phyloP scores from a whole-genome alignment of 2,797 vertebrate genomes.

The Xerus rutilus region DNA sequence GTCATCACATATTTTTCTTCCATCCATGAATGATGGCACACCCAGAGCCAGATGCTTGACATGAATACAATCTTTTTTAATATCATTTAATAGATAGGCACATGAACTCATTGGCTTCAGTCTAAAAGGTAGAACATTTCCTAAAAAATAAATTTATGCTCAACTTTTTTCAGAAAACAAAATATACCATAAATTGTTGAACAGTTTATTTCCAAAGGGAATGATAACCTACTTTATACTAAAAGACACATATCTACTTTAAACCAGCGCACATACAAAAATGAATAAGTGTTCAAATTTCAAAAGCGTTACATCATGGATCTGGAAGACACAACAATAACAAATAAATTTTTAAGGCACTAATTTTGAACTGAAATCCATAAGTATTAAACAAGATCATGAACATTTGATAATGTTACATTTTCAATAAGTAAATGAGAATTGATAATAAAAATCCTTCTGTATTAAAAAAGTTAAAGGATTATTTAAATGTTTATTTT shows the following conservation, averaged over 20 bases:
- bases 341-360: not conserved
- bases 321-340: not conserved
- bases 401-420: not conserved
- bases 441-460: not conserved
- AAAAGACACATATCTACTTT: conserved; percentile 29
- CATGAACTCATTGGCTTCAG: not conserved
- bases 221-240: not conserved
- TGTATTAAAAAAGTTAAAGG: conserved; percentile 1
- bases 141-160: not conserved
- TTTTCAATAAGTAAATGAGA: not conserved
- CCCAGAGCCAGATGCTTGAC: conserved; percentile 52
- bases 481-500: not conserved
- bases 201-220: conserved; percentile 26
- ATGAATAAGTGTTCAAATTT: not conserved
- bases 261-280: not conserved
- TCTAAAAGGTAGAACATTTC: conserved; percentile 43
- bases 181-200: conserved; percentile 4
- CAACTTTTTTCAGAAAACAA: conserved; percentile 49
- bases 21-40: conserved; percentile 81
- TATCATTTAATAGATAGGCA: conserved; percentile 41
- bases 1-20: conserved; percentile 79
- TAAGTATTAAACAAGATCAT: not conserved
- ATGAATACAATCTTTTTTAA: conserved; percentile 55
- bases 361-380: not conserved
- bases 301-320: not conserved